Percentiles rank a stretch among this genome's conserved stretches.
Evolutionary conservation across 2,797 vertebrate genomes (phyloP).

Genomic region (Champsocephalus gunnari): DNA sequence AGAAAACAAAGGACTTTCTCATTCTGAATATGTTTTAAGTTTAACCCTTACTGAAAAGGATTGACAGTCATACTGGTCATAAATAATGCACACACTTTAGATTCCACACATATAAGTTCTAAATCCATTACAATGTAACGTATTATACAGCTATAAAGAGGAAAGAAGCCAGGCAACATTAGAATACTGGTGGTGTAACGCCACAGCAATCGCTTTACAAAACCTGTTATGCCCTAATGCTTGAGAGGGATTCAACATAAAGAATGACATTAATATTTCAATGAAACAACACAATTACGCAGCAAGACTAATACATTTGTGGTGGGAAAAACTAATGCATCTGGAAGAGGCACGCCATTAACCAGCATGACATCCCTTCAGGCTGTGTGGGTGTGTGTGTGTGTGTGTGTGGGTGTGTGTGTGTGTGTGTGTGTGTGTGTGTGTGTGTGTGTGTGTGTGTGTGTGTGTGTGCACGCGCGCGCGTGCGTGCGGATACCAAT

Average conservation of each 20-base stretch:
- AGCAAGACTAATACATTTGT: constrained; percentile 22
- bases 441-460: neutral
- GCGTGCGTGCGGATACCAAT: neutral
- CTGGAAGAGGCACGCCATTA: constrained; percentile 16
- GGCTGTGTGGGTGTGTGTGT: neutral
- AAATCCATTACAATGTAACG: neutral
- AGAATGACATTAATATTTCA: constrained; percentile 26
- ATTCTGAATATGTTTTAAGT: no score
- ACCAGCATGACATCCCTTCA: constrained; percentile 47
- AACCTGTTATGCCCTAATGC: neutral
- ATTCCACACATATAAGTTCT: neutral
- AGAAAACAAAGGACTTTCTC: neutral
- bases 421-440: neutral
- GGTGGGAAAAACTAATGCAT: neutral
- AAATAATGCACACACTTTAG: no score
- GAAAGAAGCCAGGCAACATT: neutral
- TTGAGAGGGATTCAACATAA: constrained; percentile 2
- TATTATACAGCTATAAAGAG: neutral
- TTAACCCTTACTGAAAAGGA: neutral
- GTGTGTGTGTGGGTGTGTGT: neutral
- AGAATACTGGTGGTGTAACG: neutral
- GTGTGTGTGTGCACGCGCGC: constrained; percentile 1
- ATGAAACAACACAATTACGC: constrained; percentile 23
- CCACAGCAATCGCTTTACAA: neutral
- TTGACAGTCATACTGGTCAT: neutral